Conservation (phyloP, 2,797 vertebrate genomes). For the Onychomys leucogaster region DNA sequence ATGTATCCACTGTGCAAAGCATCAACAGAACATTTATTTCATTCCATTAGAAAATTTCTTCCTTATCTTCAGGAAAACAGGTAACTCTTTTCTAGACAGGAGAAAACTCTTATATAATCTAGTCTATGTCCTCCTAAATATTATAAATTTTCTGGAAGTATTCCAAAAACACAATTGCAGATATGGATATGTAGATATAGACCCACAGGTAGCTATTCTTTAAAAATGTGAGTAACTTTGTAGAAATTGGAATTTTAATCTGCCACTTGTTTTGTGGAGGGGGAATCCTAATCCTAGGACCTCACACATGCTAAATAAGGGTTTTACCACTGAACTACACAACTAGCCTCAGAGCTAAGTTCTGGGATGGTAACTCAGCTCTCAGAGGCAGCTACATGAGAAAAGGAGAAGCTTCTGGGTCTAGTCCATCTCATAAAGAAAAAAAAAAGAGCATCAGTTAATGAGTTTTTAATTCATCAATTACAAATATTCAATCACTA, state of each 20-base stretch:
- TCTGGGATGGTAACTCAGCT: too few species aligned
- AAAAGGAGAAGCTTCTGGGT: neutral
- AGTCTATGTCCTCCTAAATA: neutral
- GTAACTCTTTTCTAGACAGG: neutral
- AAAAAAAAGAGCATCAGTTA: neutral
- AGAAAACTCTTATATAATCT: neutral
- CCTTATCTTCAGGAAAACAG: neutral
- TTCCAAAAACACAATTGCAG: neutral
- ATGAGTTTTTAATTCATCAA: neutral
- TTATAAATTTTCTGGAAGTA: neutral
- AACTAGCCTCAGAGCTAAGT: neutral
- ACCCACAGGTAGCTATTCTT: neutral
- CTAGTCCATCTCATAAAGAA: neutral
- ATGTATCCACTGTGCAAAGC: neutral
- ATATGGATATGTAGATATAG: neutral
- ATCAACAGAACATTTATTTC: slow-evolving; percentile 1
- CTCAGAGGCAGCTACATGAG: neutral
- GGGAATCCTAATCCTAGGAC: neutral
- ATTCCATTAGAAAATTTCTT: neutral
- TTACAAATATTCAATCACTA: neutral
- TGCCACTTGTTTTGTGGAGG: neutral
- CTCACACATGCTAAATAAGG: neutral
- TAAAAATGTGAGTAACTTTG: neutral
- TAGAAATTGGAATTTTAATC: neutral
- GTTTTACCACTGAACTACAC: neutral